Percentiles rank a stretch among this genome's conserved stretches.
Evolutionary conservation across 2,797 vertebrate genomes (phyloP).

Genomic region (Lutjanus argentimaculatus): DNA sequence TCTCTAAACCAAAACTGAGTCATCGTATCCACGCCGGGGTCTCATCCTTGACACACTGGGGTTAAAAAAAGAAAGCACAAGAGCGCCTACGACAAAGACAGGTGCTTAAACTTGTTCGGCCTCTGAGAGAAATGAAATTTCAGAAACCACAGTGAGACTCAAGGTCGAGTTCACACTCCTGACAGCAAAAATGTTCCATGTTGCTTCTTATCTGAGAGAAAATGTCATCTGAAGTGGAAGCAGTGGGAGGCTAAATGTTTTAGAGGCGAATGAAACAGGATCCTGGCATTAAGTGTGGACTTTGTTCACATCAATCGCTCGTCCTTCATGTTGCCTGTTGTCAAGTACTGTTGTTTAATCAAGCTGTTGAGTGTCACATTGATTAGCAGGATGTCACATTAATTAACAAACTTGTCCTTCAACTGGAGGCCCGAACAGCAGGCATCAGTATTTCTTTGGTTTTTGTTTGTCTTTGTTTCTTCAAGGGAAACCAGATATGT

Average conservation of each 20-base stretch:
- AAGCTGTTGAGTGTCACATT: background rate
- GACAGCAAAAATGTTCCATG: background rate
- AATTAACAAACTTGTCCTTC: slow-evolving; percentile 36
- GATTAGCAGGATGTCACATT: slow-evolving; percentile 10
- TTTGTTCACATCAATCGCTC: background rate
- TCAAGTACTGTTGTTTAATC: slow-evolving; percentile 6
- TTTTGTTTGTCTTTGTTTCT: background rate
- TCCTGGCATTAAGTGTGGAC: background rate
- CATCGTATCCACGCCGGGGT: background rate
- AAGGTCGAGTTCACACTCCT: background rate
- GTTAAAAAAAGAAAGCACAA: background rate
- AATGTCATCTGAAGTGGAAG: background rate
- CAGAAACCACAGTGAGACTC: background rate
- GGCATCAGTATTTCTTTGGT: too few species aligned
- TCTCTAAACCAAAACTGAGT: slow-evolving; percentile 18
- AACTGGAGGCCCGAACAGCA: background rate
- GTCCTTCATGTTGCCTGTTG: slow-evolving; percentile 14
- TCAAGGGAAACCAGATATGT: background rate
- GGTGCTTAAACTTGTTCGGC: background rate
- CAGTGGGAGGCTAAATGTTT: background rate
- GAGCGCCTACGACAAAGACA: background rate
- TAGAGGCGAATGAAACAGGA: background rate
- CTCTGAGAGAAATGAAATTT: background rate
- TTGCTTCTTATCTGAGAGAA: slow-evolving; percentile 4
- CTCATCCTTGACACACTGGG: background rate